phyloP scores from a whole-genome alignment of 1,140 invertebrate species.

The Notospermus geniculatus region DNA sequence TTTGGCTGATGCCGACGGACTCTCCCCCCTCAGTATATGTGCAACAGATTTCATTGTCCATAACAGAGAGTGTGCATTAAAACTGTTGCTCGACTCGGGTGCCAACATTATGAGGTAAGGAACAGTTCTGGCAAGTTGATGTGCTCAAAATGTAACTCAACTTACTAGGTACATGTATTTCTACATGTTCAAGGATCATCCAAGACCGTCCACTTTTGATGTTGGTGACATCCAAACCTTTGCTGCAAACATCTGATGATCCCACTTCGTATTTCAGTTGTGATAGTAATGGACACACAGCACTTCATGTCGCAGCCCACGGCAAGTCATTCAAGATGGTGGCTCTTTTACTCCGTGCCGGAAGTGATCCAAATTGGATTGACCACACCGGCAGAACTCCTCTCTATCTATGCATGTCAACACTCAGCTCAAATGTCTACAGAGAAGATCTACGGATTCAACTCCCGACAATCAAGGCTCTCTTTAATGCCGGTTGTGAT shows the following conservation, averaged over 20 bases:
- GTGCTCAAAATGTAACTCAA: too few species aligned
- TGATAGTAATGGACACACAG: conserved; percentile 46
- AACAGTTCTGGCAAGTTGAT: too few species aligned
- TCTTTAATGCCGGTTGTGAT: conserved; percentile 49
- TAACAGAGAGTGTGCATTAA: conserved; percentile 47
- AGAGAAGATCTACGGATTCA: conserved; percentile 52
- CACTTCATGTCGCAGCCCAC: conserved; percentile 52
- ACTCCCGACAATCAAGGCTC: conserved; percentile 44
- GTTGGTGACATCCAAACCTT: conserved; percentile 1
- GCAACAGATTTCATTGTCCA: conserved; percentile 54
- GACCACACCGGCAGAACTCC: conserved; percentile 50
- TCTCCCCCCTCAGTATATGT: conserved; percentile 54
- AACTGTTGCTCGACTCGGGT: conserved; percentile 9
- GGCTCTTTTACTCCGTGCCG: conserved; percentile 39
- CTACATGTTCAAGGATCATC: too few species aligned
- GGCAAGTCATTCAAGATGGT: conserved; percentile 53
- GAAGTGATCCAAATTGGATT: conserved; percentile 42
- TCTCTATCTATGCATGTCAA: conserved; percentile 53
- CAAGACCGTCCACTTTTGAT: too few species aligned
- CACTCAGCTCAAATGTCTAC: conserved; percentile 51
- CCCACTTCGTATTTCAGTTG: conserved; percentile 29
- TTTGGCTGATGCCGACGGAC: conserved; percentile 45
- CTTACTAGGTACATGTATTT: too few species aligned
- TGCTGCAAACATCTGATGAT: neutral
- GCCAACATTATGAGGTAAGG: neutral